phyloP scores from a whole-genome alignment of 1,140 invertebrate genomes.

The Trachymyrmex septentrionalis region DNA sequence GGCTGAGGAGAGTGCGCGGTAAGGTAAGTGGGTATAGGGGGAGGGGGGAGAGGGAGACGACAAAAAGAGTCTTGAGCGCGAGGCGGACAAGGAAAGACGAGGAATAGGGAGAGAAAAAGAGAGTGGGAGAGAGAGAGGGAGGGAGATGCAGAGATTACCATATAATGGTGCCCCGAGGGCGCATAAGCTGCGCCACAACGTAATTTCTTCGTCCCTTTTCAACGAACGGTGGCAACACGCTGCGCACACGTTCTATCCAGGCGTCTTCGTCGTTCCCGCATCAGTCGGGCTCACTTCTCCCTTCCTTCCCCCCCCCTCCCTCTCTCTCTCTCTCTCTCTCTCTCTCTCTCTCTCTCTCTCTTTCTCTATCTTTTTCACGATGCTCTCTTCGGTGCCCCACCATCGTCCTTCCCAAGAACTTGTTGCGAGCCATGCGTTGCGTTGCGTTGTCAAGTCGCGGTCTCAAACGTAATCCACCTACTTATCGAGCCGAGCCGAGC shows the following conservation, averaged over 20 bases:
- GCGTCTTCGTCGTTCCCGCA: slow-evolving; percentile 37
- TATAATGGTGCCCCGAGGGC: slow-evolving; percentile 85
- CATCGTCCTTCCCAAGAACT: slow-evolving; percentile 56
- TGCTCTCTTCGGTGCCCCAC: slow-evolving; percentile 31
- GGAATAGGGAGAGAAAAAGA: background rate
- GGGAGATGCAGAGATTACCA: slow-evolving; percentile 83
- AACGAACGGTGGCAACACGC: slow-evolving; percentile 81
- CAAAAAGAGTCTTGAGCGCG: slow-evolving; percentile 49
- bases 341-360: slow-evolving; percentile 32
- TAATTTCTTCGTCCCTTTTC: slow-evolving; percentile 83
- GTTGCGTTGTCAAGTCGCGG: slow-evolving; percentile 77
- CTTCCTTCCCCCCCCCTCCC: slow-evolving; percentile 34
- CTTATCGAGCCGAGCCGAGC: slow-evolving; percentile 63
- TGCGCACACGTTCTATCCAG: slow-evolving; percentile 52
- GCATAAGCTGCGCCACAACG: slow-evolving; percentile 82
- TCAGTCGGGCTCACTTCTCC: slow-evolving; percentile 36
- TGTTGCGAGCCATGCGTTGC: slow-evolving; percentile 63
- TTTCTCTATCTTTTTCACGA: slow-evolving; percentile 13
- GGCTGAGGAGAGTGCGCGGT: slow-evolving; percentile 45
- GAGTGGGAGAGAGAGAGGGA: background rate
- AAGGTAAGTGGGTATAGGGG: slow-evolving; percentile 36
- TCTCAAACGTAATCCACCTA: slow-evolving; percentile 80
- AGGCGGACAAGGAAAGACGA: slow-evolving; percentile 15
- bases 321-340: slow-evolving; percentile 43
- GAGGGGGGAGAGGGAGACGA: slow-evolving; percentile 47